Conservation (phyloP, 1,140 invertebrate genomes). For the Drosophila lini region DNA sequence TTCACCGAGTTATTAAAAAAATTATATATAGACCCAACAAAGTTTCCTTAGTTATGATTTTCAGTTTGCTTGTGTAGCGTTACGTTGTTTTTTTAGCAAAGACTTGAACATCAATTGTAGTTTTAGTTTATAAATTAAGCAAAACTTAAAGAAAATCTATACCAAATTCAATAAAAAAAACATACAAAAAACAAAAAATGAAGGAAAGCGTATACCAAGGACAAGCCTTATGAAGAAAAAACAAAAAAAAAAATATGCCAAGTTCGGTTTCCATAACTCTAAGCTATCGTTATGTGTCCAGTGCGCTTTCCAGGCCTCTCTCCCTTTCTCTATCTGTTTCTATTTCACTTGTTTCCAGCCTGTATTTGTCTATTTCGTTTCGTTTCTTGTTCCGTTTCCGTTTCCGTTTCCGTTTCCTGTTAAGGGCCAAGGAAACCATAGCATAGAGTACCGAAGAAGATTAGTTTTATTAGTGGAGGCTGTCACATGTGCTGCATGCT, state of each 20-base stretch:
- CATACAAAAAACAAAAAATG: constrained; percentile 11
- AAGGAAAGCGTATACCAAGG: constrained; percentile 10
- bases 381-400: constrained; percentile 16
- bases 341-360: constrained; percentile 6
- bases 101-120: constrained; percentile 58
- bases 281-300: constrained; percentile 34
- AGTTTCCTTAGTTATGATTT: constrained; percentile 50
- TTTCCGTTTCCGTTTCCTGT: constrained; percentile 4
- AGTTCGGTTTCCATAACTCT: constrained; percentile 23
- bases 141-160: constrained; percentile 24
- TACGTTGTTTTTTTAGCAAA: constrained; percentile 59
- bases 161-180: constrained; percentile 3
- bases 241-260: constrained; percentile 2
- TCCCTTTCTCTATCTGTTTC: constrained; percentile 12
- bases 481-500: constrained; percentile 44
- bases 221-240: constrained; percentile 1
- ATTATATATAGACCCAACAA: constrained; percentile 3
- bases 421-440: constrained; percentile 1
- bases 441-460: neutral
- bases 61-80: constrained; percentile 65
- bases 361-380: constrained; percentile 38
- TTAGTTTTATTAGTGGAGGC: constrained; percentile 24
- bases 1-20: constrained; percentile 31
- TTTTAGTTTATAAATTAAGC: constrained; percentile 46
- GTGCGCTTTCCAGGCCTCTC: constrained; percentile 12